Base-by-base conservation (phyloP, 2,797 vertebrate species). In the Gymnocypris eckloni region DNA sequence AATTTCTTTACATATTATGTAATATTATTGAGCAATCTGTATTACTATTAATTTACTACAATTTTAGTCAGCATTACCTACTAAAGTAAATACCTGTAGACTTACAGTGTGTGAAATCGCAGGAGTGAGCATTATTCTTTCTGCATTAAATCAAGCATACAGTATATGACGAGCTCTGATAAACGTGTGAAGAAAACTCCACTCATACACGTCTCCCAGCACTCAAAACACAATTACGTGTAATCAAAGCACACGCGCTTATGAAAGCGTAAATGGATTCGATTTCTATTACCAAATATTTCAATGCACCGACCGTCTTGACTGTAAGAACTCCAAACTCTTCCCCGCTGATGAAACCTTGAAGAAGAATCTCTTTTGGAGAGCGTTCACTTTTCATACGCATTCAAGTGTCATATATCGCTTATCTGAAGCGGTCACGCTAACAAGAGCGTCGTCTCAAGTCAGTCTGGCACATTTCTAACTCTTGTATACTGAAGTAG, bases 401-500 rank as follows among this genome's bases (percentile, higher is more conserved):
- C 77, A 69, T 28, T 86, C 50, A 69, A 73, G 78, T 28, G 11
- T n/a, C 56, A 76, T 66, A 59, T 41, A 59, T 48, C 20, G 37
- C 76, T 79, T 72, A 79, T 87, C 82, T 78, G n/a, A 85, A 66
- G 66, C 25, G 43, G 67, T 83, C 79, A 75, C 50, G 5, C 41
- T 69, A 81, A 78, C 78, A 79, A 66, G 66, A 83, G n/a, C 4
- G 6, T 83, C 4, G 6, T 83, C 33, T 82, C 22, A 25, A 56
- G 52, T 54, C 54, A 67, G 79, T 81, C 81, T 84, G 83, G 28
- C 25, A 52, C 84, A 48, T 70, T 48, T 82, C 39, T 54, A 73
- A 77, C 75, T 75, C n/a, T 61, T 69, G 72, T 83, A 83, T 86
- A 80, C 18, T 67, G 87, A 87, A 48, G 72, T 41, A 64, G 78